phyloP scores from a whole-genome alignment of 1,140 invertebrate genomes.

The Zophobas atratus region DNA sequence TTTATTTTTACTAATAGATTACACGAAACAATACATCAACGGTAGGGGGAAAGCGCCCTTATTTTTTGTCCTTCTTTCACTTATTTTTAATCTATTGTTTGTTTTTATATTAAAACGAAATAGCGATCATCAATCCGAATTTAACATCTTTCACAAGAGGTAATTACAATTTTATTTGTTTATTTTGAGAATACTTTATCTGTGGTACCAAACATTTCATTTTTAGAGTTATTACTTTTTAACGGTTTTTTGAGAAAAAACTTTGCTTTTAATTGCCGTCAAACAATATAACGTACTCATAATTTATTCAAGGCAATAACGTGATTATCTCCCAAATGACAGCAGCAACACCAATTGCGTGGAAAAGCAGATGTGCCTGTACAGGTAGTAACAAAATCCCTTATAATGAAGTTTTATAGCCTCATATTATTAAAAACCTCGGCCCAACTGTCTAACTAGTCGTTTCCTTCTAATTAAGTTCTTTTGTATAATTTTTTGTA shows the following conservation, averaged over 20 bases:
- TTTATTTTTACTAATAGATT: constrained; percentile 39
- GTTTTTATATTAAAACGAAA: constrained; percentile 39
- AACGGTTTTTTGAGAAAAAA: constrained; percentile 26
- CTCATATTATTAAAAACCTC: constrained; percentile 42
- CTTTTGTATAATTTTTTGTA: constrained; percentile 45
- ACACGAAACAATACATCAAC: constrained; percentile 30
- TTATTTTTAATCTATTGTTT: constrained; percentile 40
- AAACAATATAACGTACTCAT: constrained; percentile 21
- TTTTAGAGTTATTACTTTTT: constrained; percentile 43
- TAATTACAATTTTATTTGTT: constrained; percentile 43
- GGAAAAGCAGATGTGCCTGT: constrained; percentile 39
- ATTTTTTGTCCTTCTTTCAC: constrained; percentile 24
- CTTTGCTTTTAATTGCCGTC: constrained; percentile 25
- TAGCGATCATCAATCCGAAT: constrained; percentile 38
- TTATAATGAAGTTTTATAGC: constrained; percentile 44
- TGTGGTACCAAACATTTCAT: constrained; percentile 43
- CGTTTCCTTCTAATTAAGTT: constrained; percentile 44
- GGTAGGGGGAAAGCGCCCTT: constrained; percentile 8
- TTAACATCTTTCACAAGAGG: constrained; percentile 43
- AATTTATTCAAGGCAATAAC: constrained; percentile 18
- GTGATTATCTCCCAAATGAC: constrained; percentile 36
- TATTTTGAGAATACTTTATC: constrained; percentile 43
- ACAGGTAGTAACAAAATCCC: constrained; percentile 43
- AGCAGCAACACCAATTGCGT: constrained; percentile 31
- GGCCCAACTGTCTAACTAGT: constrained; percentile 38